Conservation (phyloP, 2,797 vertebrate genomes). For the Gambusia yucatana region DNA sequence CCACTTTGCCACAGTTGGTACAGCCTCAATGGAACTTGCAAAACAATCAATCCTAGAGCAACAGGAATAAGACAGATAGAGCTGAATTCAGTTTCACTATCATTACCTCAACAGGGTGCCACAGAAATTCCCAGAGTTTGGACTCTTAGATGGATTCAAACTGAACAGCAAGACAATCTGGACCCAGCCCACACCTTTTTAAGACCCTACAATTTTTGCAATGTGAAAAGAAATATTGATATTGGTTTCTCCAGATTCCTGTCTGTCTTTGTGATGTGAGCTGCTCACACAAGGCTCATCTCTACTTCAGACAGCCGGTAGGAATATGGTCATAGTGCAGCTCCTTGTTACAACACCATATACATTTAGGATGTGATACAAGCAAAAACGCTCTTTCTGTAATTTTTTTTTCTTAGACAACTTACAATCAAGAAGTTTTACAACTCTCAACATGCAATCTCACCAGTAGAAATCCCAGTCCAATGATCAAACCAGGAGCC, state of each 20-base stretch:
- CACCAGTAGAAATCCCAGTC: not conserved
- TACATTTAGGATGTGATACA: not conserved
- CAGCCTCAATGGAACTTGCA: not conserved
- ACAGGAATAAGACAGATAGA: not conserved
- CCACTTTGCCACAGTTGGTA: not conserved
- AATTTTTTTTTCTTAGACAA: not conserved
- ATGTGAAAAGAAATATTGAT: not conserved
- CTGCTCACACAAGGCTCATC: not conserved
- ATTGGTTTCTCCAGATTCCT: not conserved
- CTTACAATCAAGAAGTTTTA: not conserved
- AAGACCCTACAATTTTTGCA: not conserved
- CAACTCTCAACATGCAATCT: not conserved
- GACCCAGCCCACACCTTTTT: not conserved
- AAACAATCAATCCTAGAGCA: not conserved
- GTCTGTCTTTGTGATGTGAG: not conserved
- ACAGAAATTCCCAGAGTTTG: not conserved
- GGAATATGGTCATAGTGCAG: not conserved
- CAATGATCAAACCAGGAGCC: not conserved
- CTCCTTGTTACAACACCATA: not conserved
- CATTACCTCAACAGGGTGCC: not conserved
- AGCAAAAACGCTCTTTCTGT: not conserved
- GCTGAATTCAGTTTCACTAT: not conserved
- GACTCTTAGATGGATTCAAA: not conserved
- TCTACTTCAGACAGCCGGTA: not conserved
- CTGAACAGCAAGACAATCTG: not conserved